Conservation (phyloP, 2,888 invertebrate species). For the Drosophila antonietae region DNA sequence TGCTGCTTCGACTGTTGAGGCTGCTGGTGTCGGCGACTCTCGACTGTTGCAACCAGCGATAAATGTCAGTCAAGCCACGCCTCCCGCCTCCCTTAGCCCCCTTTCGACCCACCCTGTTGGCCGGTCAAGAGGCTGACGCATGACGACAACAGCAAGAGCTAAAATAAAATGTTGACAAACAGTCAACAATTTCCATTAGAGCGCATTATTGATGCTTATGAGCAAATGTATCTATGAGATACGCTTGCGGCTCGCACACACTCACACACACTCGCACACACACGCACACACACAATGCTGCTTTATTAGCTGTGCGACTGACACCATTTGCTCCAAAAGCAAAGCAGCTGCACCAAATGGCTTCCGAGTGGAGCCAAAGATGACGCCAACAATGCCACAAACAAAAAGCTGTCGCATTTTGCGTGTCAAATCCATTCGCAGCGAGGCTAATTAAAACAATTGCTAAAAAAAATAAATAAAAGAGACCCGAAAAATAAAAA, state of each 20-base stretch:
- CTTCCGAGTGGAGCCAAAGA: constrained; percentile 41
- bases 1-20: constrained; percentile 27
- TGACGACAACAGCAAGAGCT: constrained; percentile 22
- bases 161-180: constrained; percentile 56
- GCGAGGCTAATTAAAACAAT: constrained; percentile 66
- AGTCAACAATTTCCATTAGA: constrained; percentile 73
- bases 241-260: constrained; percentile 46
- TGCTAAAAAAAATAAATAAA: constrained; percentile 39
- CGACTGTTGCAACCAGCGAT: constrained; percentile 65
- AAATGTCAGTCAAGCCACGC: constrained; percentile 74
- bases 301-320: constrained; percentile 55
- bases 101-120: constrained; percentile 9
- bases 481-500: constrained; percentile 1
- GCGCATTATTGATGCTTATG: constrained; percentile 78
- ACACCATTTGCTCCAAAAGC: constrained; percentile 60
- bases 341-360: constrained; percentile 28
- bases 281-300: constrained; percentile 19
- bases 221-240: constrained; percentile 75
- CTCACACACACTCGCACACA: too few species aligned
- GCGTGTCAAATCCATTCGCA: constrained; percentile 61
- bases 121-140: constrained; percentile 54
- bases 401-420: constrained; percentile 36
- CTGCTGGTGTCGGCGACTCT: constrained; percentile 25
- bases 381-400: constrained; percentile 53
- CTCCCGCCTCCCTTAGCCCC: constrained; percentile 44